Evolutionary conservation across 2,888 invertebrate genomes (phyloP).

Genomic region (Caenorhabditis doughertyi): DNA sequence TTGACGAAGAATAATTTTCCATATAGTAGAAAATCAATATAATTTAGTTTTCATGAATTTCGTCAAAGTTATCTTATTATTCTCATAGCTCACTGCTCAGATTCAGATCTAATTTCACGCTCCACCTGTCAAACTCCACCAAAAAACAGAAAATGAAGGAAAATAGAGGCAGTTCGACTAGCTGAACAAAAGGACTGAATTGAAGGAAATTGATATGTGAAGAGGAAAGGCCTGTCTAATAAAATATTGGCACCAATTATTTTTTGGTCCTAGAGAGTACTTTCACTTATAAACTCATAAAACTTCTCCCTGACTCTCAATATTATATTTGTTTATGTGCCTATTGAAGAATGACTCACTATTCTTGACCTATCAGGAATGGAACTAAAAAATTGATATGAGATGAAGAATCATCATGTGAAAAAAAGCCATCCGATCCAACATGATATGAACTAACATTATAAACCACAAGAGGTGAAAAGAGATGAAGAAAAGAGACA

Average conservation of each 20-base stretch:
- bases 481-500: slow-evolving; percentile 27
- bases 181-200: neutral
- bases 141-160: neutral
- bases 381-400: slow-evolving; percentile 4
- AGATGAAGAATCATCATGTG: neutral
- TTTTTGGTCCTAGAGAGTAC: neutral
- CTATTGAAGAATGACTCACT: slow-evolving; percentile 6
- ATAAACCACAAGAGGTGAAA: slow-evolving; percentile 23
- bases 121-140: slow-evolving; percentile 31
- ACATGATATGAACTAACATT: slow-evolving; percentile 25
- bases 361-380: neutral
- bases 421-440: slow-evolving; percentile 38
- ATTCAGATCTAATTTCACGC: slow-evolving; percentile 53
- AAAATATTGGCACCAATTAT: slow-evolving; percentile 26
- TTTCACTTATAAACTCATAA: neutral
- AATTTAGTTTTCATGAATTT: neutral
- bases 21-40: neutral
- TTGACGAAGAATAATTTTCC: neutral
- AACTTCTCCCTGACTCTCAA: neutral
- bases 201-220: neutral
- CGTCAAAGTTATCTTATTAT: neutral
- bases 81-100: slow-evolving; percentile 15
- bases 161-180: neutral
- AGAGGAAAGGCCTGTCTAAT: slow-evolving; percentile 18
- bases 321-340: slow-evolving; percentile 3